Percentiles rank a stretch among this genome's conserved stretches.
phyloP scores from a whole-genome alignment of 2,888 invertebrate genomes.

The Margaritifera margaritifera region DNA sequence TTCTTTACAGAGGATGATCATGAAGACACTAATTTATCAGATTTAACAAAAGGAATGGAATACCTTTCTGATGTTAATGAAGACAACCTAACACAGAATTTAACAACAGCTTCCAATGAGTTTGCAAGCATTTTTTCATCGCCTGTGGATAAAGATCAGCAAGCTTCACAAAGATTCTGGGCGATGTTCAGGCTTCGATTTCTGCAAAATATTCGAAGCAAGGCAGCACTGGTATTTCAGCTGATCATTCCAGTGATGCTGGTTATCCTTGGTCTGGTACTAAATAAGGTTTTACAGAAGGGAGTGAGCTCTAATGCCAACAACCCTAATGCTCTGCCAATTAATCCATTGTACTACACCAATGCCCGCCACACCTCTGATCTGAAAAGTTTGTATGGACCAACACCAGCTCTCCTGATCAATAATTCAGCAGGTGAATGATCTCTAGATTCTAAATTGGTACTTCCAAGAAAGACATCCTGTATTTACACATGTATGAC shows the following conservation, averaged over 20 bases:
- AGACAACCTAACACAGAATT: too few species aligned
- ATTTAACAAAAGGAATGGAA: too few species aligned
- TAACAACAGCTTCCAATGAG: too few species aligned
- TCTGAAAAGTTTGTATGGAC: slow-evolving; percentile 17
- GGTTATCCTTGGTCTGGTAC: slow-evolving; percentile 49
- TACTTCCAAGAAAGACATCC: too few species aligned
- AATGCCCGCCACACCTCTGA: slow-evolving; percentile 5
- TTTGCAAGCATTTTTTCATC: too few species aligned
- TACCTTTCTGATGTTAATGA: too few species aligned
- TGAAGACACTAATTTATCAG: too few species aligned
- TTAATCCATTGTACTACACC: slow-evolving; percentile 22
- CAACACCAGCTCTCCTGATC: slow-evolving; percentile 35
- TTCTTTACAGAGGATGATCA: too few species aligned
- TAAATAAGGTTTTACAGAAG: slow-evolving; percentile 31
- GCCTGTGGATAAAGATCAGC: too few species aligned
- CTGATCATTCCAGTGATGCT: slow-evolving; percentile 55
- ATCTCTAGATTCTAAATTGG: too few species aligned
- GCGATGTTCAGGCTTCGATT: slow-evolving; percentile 51
- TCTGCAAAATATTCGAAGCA: slow-evolving; percentile 37
- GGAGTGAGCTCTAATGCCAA: background rate
- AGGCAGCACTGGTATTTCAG: slow-evolving; percentile 41
- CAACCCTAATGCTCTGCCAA: slow-evolving; percentile 16
- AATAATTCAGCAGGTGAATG: slow-evolving; percentile 48
- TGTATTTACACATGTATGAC: too few species aligned
- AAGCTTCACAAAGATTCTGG: slow-evolving; percentile 40